phyloP scores from a whole-genome alignment of 1,140 invertebrate genomes.

The Ostrea edulis region DNA sequence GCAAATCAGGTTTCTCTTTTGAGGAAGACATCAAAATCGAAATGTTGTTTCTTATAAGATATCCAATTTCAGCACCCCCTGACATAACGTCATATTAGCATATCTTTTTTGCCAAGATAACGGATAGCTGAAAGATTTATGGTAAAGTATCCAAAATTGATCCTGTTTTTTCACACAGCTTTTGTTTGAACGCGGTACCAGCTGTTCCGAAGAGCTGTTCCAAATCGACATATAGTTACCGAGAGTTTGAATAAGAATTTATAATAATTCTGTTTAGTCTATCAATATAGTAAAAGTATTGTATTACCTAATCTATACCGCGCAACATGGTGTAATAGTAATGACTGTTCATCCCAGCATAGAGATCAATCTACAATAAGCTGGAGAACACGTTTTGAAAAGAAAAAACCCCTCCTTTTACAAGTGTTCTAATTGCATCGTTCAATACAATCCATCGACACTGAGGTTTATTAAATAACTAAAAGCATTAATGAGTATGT shows the following conservation, averaged over 20 bases:
- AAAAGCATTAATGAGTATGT: no score
- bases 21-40: not conserved
- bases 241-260: not conserved
- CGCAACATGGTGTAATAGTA: not conserved
- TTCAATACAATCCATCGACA: no score
- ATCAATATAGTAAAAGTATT: slow-evolving; percentile 8
- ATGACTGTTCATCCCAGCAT: no score
- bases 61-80: no score
- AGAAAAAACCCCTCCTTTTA: no score
- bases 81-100: no score
- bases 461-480: no score
- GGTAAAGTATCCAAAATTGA: not conserved
- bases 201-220: slow-evolving; percentile 5
- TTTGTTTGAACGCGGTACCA: not conserved
- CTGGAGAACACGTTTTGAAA: no score
- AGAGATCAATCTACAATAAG: no score
- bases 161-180: not conserved
- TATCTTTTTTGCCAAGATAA: no score
- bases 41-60: no score
- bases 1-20: not conserved
- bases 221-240: not conserved
- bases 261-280: not conserved
- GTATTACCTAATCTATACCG: not conserved
- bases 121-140: not conserved
- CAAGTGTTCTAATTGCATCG: no score